phyloP scores from a whole-genome alignment of 92 coral and sea anemone genomes.

The Palythoa grandis region DNA sequence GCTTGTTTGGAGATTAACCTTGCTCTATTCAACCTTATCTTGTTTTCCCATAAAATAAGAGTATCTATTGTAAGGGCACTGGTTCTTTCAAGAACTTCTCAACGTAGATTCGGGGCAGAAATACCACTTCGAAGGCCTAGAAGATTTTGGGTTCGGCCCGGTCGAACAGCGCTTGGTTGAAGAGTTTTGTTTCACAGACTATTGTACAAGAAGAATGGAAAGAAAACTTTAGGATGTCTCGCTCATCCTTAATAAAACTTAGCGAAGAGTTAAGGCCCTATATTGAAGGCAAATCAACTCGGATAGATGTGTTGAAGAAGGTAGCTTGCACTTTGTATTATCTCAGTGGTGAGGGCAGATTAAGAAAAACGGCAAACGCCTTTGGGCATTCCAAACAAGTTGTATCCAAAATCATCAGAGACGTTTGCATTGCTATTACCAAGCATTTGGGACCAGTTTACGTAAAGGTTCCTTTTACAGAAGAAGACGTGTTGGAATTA shows the following conservation, averaged over 20 bases:
- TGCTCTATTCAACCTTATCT: no score
- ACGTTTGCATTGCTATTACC: neutral
- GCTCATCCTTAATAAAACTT: neutral
- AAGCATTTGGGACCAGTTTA: neutral
- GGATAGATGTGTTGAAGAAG: neutral
- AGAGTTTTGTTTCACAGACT: neutral
- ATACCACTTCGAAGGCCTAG: neutral
- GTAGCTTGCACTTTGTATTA: neutral
- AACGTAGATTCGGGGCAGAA: neutral
- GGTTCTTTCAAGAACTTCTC: neutral
- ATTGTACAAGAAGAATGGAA: constrained; percentile 11
- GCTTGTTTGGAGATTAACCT: no score
- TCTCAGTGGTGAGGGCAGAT: neutral
- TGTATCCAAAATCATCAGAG: neutral
- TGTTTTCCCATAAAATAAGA: no score
- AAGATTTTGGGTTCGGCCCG: neutral
- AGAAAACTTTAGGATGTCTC: constrained; percentile 6
- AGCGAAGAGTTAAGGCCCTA: constrained; percentile 1
- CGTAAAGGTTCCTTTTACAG: constrained; percentile 44
- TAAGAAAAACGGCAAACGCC: neutral
- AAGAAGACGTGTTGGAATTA: constrained; percentile 19
- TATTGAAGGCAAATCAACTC: neutral
- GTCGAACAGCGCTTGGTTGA: no score
- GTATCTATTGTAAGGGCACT: neutral
- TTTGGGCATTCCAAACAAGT: neutral